Percentiles rank a stretch among this genome's conserved stretches.
These are phyloP conservation scores for Dione juno DNA, from an alignment of 2,888 invertebrate species.

Conservation along the genomic window DNA sequence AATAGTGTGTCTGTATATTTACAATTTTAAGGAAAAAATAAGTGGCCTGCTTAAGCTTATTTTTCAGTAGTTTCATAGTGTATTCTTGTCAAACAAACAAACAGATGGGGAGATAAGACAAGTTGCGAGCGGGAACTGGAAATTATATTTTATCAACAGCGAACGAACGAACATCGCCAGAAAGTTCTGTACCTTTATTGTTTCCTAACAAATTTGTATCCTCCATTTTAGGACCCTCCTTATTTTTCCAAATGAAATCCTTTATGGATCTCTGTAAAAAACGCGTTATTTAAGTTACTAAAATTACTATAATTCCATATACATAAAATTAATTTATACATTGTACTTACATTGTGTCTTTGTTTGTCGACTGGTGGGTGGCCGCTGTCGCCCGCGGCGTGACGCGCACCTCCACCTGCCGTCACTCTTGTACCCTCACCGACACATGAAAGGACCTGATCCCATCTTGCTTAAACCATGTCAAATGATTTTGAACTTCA, in stretches of 20 bases:
- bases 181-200: neutral
- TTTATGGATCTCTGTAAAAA: conserved; percentile 20
- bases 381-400: neutral
- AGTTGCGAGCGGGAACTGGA: too few relatives aligned
- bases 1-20: too few relatives aligned
- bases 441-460: neutral
- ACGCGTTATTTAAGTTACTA: neutral
- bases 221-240: neutral
- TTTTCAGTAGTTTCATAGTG: too few relatives aligned
- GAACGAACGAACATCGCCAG: neutral
- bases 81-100: too few relatives aligned
- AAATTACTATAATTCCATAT: neutral
- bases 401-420: neutral
- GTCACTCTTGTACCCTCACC: neutral
- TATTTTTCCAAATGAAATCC: conserved; percentile 13
- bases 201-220: neutral
- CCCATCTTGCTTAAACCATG: conserved; percentile 24
- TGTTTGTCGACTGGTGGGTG: neutral
- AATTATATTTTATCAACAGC: too few relatives aligned
- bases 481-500: neutral
- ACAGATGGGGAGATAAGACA: too few relatives aligned
- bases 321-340: neutral
- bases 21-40: too few relatives aligned
- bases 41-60: too few relatives aligned
- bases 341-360: neutral